Evolutionary conservation across 2,113 vertebrate genomes (phyloP).

Genomic region (Mustelus asterias): DNA sequence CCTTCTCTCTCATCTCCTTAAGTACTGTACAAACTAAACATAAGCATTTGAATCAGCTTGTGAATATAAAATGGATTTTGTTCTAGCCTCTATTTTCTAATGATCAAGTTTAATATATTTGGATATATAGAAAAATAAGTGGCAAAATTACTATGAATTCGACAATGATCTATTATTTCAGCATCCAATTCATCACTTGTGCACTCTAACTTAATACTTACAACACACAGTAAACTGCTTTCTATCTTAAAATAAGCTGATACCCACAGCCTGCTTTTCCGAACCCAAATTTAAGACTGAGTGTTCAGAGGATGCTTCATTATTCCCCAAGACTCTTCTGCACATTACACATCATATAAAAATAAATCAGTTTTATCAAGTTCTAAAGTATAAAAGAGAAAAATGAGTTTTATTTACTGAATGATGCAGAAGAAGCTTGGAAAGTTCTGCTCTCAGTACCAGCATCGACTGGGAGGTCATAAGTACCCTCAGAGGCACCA

Average conservation of each 20-base stretch:
- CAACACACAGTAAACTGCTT: not conserved
- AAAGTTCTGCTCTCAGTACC: constrained; percentile 80
- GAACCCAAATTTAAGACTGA: not conserved
- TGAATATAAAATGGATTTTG: not conserved
- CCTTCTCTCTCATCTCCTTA: not conserved
- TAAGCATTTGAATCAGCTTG: not conserved
- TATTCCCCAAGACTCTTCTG: constrained; percentile 28
- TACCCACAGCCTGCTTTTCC: not conserved
- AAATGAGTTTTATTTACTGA: constrained; percentile 66
- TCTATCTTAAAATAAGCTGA: not conserved
- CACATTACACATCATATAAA: constrained; percentile 6
- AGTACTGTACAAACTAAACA: not conserved
- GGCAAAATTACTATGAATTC: not conserved
- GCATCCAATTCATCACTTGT: not conserved
- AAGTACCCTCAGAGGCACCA: constrained; percentile 77
- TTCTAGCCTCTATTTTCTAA: not conserved
- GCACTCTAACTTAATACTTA: not conserved
- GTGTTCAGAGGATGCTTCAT: not conserved
- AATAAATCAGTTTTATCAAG: not conserved
- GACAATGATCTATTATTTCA: not conserved
- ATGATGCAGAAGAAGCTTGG: constrained; percentile 79
- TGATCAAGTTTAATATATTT: not conserved
- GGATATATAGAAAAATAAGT: not conserved
- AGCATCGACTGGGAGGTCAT: constrained; percentile 81
- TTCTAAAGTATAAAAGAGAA: constrained; percentile 11